A percentile compares a stretch with the other conserved stretches of the same genome.
Conservation (phyloP, 2,888 invertebrate species). For the Stenolophus ochropezus region DNA sequence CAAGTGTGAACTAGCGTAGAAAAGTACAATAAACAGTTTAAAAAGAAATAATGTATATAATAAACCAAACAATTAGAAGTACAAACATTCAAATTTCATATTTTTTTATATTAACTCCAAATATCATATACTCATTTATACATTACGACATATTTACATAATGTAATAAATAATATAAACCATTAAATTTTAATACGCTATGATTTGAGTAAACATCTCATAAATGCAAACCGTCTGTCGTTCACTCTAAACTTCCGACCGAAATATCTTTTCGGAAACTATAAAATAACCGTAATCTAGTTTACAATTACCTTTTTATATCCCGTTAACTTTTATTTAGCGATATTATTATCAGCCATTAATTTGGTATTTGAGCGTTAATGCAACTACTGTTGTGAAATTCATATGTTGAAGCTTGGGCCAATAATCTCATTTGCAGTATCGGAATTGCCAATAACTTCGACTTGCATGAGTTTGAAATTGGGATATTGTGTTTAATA, state of each 20-base stretch:
- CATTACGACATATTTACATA: too few species aligned
- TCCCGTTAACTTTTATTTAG: background rate
- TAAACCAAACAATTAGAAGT: too few species aligned
- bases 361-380: background rate
- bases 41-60: too few species aligned
- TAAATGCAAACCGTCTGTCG: background rate
- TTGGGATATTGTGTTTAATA: constrained; percentile 29
- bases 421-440: constrained; percentile 24
- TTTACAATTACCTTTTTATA: background rate
- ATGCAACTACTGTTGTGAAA: background rate
- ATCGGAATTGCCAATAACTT: constrained; percentile 1
- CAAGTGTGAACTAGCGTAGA: too few species aligned
- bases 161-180: background rate
- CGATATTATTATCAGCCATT: background rate
- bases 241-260: background rate
- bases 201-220: background rate
- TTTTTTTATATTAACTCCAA: too few species aligned
- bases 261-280: background rate
- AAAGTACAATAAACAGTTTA: too few species aligned
- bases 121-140: too few species aligned
- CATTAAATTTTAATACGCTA: background rate
- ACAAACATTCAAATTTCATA: too few species aligned
- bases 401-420: constrained; percentile 5
- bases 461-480: constrained; percentile 2
- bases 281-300: background rate